Conservation (phyloP, 2,888 invertebrate species). For the Lycaena phlaeas region DNA sequence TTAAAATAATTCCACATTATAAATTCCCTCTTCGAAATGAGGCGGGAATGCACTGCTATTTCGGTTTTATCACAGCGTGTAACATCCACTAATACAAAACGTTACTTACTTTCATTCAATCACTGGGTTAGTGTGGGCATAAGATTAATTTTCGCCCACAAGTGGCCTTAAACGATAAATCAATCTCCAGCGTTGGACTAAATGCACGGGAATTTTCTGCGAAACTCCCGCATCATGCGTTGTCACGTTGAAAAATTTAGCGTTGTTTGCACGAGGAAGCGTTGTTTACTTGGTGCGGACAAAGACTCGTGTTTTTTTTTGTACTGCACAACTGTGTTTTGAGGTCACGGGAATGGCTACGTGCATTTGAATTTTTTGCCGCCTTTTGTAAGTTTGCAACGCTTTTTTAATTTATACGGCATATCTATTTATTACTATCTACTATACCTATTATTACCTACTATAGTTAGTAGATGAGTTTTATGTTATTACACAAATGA, state of each 20-base stretch:
- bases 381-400: no score
- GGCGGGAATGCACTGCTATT: no score
- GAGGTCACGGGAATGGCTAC: constrained; percentile 17
- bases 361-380: no score
- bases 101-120: neutral
- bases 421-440: no score
- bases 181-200: neutral
- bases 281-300: constrained; percentile 30
- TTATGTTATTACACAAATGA: no score
- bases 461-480: no score
- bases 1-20: no score
- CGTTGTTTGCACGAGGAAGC: constrained; percentile 40
- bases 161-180: constrained; percentile 3
- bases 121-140: neutral
- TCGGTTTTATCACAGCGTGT: no score
- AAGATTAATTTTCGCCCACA: neutral
- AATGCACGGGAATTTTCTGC: constrained; percentile 19
- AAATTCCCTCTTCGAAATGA: no score
- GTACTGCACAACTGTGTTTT: constrained; percentile 11
- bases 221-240: constrained; percentile 22
- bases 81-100: no score
- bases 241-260: constrained; percentile 36
- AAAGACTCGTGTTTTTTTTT: constrained; percentile 5
- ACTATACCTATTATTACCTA: no score
- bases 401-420: neutral